Percentiles rank a stretch among this genome's conserved stretches.
These are phyloP conservation scores for Malachius bipustulatus DNA, from an alignment of 2,888 invertebrate species.

Conservation along the genomic window DNA sequence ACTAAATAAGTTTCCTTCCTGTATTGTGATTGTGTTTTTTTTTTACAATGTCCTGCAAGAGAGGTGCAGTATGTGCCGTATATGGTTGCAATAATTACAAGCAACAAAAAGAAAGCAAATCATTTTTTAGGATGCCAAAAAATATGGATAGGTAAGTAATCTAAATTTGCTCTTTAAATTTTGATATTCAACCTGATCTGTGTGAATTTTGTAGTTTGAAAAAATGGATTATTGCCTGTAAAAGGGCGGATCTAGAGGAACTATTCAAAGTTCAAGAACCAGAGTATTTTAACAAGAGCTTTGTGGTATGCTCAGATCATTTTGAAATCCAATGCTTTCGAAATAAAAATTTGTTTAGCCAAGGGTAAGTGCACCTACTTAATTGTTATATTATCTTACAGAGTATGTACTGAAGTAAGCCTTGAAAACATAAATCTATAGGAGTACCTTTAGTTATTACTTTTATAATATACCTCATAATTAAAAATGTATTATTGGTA, in stretches of 20 bases:
- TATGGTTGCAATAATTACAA: constrained; percentile 8
- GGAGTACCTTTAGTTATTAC: no score
- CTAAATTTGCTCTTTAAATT: neutral
- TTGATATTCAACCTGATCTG: neutral
- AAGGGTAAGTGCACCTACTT: constrained; percentile 7
- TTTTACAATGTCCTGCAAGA: no score
- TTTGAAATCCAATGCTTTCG: constrained; percentile 8
- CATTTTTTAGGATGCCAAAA: constrained; percentile 9
- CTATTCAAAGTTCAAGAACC: neutral
- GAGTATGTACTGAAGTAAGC: no score
- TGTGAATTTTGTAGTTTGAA: neutral
- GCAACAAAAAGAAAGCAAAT: constrained; percentile 5
- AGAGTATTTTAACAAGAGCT: constrained; percentile 8
- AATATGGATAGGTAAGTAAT: constrained; percentile 1
- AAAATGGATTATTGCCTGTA: constrained; percentile 3
- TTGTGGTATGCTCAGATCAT: constrained; percentile 9
- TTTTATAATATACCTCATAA: no score
- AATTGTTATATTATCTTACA: no score
- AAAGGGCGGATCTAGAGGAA: neutral
- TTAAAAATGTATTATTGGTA: no score
- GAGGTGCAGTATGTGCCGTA: constrained; percentile 6
- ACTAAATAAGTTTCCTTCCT: no score
- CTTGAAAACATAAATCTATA: no score
- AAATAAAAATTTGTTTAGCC: constrained; percentile 10
- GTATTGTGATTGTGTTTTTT: no score